Evolutionary conservation across 2,888 invertebrate genomes (phyloP).

Genomic region (Perizoma flavofasciatum): DNA sequence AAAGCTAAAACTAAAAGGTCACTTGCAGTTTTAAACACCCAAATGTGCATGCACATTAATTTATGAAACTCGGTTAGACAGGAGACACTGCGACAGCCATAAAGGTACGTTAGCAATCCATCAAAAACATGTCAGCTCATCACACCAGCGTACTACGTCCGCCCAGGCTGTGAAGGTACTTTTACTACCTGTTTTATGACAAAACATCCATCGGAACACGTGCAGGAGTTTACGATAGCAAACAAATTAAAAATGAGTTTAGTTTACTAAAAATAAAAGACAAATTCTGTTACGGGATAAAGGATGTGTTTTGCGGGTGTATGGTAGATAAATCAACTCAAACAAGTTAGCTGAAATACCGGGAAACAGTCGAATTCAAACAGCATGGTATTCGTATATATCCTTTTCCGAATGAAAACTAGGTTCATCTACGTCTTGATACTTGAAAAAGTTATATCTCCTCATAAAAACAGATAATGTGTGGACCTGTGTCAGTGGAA

Average conservation of each 20-base stretch:
- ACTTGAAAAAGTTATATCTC: too few relatives aligned
- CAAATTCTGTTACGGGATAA: constrained; percentile 67
- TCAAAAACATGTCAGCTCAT: constrained; percentile 50
- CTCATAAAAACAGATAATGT: too few relatives aligned
- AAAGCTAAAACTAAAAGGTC: too few relatives aligned
- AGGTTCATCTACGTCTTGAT: too few relatives aligned
- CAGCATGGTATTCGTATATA: too few relatives aligned
- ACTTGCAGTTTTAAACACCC: too few relatives aligned
- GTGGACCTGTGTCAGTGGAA: too few relatives aligned
- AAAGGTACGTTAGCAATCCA: constrained; percentile 51
- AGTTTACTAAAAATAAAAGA: constrained; percentile 76
- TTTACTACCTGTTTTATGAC: constrained; percentile 69
- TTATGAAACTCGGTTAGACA: constrained; percentile 6
- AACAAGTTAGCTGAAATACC: too few relatives aligned
- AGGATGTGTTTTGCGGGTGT: too few relatives aligned
- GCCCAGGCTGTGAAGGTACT: constrained; percentile 57
- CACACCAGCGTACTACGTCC: constrained; percentile 44
- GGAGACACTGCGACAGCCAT: constrained; percentile 14
- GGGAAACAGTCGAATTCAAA: too few relatives aligned
- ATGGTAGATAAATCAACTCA: too few relatives aligned
- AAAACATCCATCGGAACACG: constrained; percentile 54
- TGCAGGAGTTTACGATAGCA: constrained; percentile 72
- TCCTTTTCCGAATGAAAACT: too few relatives aligned
- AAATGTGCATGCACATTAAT: constrained; percentile 6
- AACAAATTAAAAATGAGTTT: constrained; percentile 81